phyloP scores from a whole-genome alignment of 2,888 invertebrate genomes.

The Drymonia ruficornis region DNA sequence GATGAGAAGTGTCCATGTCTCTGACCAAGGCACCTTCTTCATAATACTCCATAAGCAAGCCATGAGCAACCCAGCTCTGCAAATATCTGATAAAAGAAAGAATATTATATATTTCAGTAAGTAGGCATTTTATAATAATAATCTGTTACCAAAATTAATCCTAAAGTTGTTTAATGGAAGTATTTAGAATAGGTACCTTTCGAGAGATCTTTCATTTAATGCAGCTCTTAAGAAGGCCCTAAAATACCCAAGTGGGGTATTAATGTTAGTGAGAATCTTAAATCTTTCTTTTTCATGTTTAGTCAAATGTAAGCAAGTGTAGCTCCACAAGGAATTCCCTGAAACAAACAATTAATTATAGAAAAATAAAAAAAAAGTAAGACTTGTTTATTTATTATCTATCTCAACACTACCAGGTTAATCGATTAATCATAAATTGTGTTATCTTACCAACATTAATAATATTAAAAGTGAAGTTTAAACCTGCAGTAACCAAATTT shows the following conservation, averaged over 20 bases:
- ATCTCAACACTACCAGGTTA: too few species aligned
- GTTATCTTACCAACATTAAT: slow-evolving; percentile 74
- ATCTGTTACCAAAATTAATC: neutral
- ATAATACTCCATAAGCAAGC: slow-evolving; percentile 89
- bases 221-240: slow-evolving; percentile 95
- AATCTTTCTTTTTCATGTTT: slow-evolving; percentile 95
- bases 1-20: slow-evolving; percentile 90
- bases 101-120: neutral
- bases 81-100: slow-evolving; percentile 82
- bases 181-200: slow-evolving; percentile 74
- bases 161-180: neutral
- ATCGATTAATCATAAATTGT: too few species aligned
- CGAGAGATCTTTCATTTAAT: slow-evolving; percentile 95
- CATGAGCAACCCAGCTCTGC: slow-evolving; percentile 89
- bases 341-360: slow-evolving; percentile 31
- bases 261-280: slow-evolving; percentile 82
- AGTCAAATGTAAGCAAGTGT: slow-evolving; percentile 91
- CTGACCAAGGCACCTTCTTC: slow-evolving; percentile 94
- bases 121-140: slow-evolving; percentile 1
- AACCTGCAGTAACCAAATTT: slow-evolving; percentile 75
- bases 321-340: slow-evolving; percentile 90
- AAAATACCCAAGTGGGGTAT: slow-evolving; percentile 89
- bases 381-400: neutral
- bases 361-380: neutral
- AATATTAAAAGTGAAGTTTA: slow-evolving; percentile 80